Evolutionary conservation across 2,113 vertebrate species (phyloP), one percentile per base, ranked within the genome.

Genomic region (Hippocampus zosterae): DNA sequence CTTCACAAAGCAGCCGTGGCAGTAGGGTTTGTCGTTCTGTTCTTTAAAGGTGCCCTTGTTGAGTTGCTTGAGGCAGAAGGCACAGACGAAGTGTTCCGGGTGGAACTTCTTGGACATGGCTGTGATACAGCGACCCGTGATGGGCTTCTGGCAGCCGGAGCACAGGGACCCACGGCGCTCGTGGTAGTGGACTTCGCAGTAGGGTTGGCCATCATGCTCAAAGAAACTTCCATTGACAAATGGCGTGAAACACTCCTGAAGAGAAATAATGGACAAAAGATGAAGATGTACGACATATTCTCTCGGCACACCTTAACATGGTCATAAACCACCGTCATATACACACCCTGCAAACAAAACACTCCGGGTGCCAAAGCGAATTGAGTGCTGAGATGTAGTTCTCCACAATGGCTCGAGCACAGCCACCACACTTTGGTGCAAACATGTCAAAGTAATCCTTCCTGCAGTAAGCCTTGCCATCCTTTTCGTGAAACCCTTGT

Each of bases 11-110:
- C 97, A 98, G 90, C 94, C 94, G 84, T 99, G 97, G 84, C 97
- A 99, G 92, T 99, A 99, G 21, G 97, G 97, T 88, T 99, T 98
- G 92, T 98, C 96, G 0, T 99, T 99, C 81, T 98, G 96, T 91
- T 99, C 97, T 88, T 98, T 99, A 88, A 99, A 99, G 83, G 97
- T 99, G 88, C 97, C 97, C 90, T 99, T 99, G 92, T 98, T 99
- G 85, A 98, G 97, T 79, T 98, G 97, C 85, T 98, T 99, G 87
- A 98, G 94, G 88, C 97, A 98, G 91, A 99, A 98, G 91, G 97
- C 97, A 41, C 97, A 99, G 82, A 98, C 97, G 52, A 99, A 99
- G 89, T 99, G 97, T 93, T 99, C 97, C 0, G 97, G 97, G 88
- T 99, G 97, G 81, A 99, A 99, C 90, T 99, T 98, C 93, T 96